A percentile compares a stretch with the other conserved stretches of the same genome.
Evolutionary conservation across 1,140 invertebrate species (phyloP).

Genomic region (Episyrphus balteatus): DNA sequence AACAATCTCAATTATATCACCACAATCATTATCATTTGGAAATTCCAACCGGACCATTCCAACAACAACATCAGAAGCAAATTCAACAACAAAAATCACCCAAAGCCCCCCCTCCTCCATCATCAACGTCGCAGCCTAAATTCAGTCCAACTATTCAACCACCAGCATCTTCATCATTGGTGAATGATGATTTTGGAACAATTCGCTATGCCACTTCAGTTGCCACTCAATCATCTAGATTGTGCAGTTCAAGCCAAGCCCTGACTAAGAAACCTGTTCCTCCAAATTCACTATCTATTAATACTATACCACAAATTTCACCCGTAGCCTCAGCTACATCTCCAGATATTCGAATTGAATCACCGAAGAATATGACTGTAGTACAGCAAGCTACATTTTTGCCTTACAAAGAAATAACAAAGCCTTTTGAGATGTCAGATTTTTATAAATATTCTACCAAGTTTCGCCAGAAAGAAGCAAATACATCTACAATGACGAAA

Average conservation of each 20-base stretch:
- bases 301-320: too few species aligned
- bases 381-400: constrained; percentile 80
- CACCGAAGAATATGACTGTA: constrained; percentile 68
- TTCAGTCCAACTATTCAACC: neutral
- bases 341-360: constrained; percentile 51
- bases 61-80: constrained; percentile 31
- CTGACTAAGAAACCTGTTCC: too few species aligned
- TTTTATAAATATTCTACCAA: constrained; percentile 96
- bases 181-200: too few species aligned
- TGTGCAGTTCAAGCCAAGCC: too few species aligned
- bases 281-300: too few species aligned
- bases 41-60: constrained; percentile 1
- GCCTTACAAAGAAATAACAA: constrained; percentile 85
- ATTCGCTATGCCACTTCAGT: too few species aligned
- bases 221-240: too few species aligned
- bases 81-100: constrained; percentile 16
- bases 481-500: constrained; percentile 4
- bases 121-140: neutral
- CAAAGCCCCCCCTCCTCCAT: neutral
- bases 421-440: constrained; percentile 93
- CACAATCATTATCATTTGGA: constrained; percentile 1
- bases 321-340: constrained; percentile 17
- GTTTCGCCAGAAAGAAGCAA: constrained; percentile 54
- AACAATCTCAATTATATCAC: neutral
- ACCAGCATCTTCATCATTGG: too few species aligned